Conservation (phyloP, 1,140 invertebrate species). For the Euwallacea fornicatus region DNA sequence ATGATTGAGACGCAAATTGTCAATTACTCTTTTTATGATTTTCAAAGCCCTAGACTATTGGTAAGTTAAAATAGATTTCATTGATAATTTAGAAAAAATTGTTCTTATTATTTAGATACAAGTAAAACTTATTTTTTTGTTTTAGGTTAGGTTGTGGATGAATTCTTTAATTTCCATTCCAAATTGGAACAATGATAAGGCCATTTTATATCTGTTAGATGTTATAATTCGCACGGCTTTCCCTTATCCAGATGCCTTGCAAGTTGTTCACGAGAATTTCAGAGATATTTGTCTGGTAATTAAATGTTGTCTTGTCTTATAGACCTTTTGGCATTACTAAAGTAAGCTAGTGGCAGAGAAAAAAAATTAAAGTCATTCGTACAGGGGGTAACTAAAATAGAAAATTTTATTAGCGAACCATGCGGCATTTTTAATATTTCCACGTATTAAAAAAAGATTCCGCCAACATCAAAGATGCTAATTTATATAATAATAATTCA, state of each 20-base stretch:
- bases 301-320: not conserved
- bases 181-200: slow-evolving; percentile 66
- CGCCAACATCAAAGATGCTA: no score
- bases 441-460: no score
- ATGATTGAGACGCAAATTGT: slow-evolving; percentile 75
- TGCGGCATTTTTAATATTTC: no score
- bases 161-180: slow-evolving; percentile 61
- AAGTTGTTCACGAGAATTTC: slow-evolving; percentile 46
- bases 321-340: not conserved
- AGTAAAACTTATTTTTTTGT: not conserved
- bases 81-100: no score
- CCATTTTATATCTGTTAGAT: slow-evolving; percentile 66
- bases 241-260: slow-evolving; percentile 56
- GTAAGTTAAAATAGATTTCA: slow-evolving; percentile 45
- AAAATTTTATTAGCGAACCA: no score
- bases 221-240: slow-evolving; percentile 59
- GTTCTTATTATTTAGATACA: no score
- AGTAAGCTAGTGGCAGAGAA: no score
- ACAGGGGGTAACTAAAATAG: no score
- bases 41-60: slow-evolving; percentile 58
- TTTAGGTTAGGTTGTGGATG: slow-evolving; percentile 61
- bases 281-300: slow-evolving; percentile 47
- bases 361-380: no score
- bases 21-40: slow-evolving; percentile 61
- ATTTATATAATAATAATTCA: no score